phyloP scores from a whole-genome alignment of 1,140 invertebrate species.

The Tachypleus tridentatus region DNA sequence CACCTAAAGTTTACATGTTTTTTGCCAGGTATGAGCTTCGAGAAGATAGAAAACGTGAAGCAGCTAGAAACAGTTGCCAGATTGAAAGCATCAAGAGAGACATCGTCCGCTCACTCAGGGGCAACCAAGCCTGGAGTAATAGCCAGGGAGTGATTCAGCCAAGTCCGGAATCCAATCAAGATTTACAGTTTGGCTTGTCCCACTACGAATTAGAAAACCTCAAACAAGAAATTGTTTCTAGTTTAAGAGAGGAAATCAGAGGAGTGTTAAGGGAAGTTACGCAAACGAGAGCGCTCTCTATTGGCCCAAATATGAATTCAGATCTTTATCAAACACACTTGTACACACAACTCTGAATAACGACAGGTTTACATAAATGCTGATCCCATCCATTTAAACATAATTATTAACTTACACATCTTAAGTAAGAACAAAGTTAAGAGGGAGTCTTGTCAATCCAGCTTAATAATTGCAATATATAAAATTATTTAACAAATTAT shows the following conservation, averaged over 20 bases:
- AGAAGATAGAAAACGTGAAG: conserved; percentile 42
- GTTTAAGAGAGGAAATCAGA: conserved; percentile 30
- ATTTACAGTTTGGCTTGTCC: conserved; percentile 12
- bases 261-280: conserved; percentile 21
- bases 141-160: neutral
- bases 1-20: no score
- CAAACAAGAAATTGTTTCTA: conserved; percentile 32
- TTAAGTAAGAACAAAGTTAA: no score
- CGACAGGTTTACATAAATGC: no score
- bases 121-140: conserved; percentile 7
- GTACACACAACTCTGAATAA: conserved; percentile 32
- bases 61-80: conserved; percentile 34
- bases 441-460: no score
- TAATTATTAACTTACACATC: no score
- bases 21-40: conserved; percentile 39
- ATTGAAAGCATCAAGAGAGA: conserved; percentile 41
- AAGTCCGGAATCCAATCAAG: conserved; percentile 28
- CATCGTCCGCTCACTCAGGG: conserved; percentile 31
- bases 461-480: no score
- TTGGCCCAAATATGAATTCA: conserved; percentile 17
- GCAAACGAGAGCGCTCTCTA: neutral
- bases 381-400: no score
- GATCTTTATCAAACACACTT: conserved; percentile 37
- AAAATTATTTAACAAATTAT: no score
- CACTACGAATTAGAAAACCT: conserved; percentile 31